Conservation (phyloP, 2,888 invertebrate species). For the Caenorhabditis auriculariae region DNA sequence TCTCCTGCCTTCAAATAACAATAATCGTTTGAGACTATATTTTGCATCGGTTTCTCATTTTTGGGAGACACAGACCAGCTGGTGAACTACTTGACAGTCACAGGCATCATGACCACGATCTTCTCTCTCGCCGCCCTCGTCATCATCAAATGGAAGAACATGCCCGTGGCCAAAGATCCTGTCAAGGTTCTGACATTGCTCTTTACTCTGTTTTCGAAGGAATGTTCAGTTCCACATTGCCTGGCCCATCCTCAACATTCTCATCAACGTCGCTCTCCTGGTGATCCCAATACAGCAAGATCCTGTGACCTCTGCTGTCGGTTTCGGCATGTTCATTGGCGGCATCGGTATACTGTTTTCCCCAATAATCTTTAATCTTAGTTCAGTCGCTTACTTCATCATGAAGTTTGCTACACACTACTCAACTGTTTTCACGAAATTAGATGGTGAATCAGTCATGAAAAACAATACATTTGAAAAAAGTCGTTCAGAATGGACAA, state of each 20-base stretch:
- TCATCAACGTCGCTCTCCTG: constrained; percentile 33
- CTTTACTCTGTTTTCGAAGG: not conserved
- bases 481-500: too few species aligned
- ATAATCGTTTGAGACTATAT: constrained; percentile 26
- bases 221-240: constrained; percentile 26
- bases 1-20: not conserved
- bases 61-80: constrained; percentile 36
- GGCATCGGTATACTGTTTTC: constrained; percentile 39
- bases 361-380: too few species aligned
- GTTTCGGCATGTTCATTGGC: constrained; percentile 29
- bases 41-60: constrained; percentile 36
- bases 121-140: constrained; percentile 28
- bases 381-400: too few species aligned
- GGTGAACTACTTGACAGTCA: constrained; percentile 37
- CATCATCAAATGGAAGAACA: constrained; percentile 37
- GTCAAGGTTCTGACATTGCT: constrained; percentile 13
- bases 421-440: too few species aligned
- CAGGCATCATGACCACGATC: constrained; percentile 30
- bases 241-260: constrained; percentile 31
- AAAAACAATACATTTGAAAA: too few species aligned
- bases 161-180: constrained; percentile 31
- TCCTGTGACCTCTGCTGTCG: constrained; percentile 30
- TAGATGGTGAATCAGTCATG: too few species aligned
- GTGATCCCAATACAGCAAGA: constrained; percentile 37
- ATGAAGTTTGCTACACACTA: too few species aligned